Percentiles rank a stretch among this genome's conserved stretches.
Conservation (phyloP, 2,797 vertebrate species). For the Pogoniulus pusillus region DNA sequence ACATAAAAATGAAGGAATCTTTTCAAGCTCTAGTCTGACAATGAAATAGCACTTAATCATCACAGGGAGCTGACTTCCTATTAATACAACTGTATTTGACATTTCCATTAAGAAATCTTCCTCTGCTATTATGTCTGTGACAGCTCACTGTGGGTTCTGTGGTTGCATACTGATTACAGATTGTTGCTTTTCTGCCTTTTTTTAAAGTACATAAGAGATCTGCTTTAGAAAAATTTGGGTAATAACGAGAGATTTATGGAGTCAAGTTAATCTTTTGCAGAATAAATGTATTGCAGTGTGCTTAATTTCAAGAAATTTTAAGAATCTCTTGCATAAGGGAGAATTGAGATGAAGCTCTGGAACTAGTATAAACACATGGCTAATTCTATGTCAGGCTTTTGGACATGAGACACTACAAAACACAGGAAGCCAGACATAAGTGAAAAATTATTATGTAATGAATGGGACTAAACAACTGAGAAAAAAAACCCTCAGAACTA, state of each 20-base stretch:
- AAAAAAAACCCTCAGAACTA: neutral
- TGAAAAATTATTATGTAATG: neutral
- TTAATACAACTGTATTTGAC: slow-evolving; percentile 52
- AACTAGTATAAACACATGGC: neutral
- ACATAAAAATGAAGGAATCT: slow-evolving; percentile 7
- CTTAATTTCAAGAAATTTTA: neutral
- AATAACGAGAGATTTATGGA: neutral
- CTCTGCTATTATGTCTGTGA: neutral
- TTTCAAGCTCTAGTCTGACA: slow-evolving; percentile 5
- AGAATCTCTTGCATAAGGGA: neutral
- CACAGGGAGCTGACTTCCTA: slow-evolving; percentile 8
- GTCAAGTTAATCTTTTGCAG: neutral
- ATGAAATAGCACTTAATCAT: slow-evolving; percentile 1
- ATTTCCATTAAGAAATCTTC: slow-evolving; percentile 55
- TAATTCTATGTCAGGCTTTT: neutral
- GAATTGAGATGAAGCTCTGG: neutral
- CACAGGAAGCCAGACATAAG: neutral
- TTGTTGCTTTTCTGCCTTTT: neutral
- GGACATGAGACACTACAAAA: neutral
- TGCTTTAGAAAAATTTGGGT: neutral
- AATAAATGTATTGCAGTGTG: neutral
- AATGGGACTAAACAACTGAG: neutral
- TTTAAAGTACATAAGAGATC: neutral
- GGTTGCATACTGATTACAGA: slow-evolving; percentile 15
- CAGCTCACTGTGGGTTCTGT: neutral